phyloP scores from a whole-genome alignment of 2,113 vertebrate species.

The Corydoras sp. region DNA sequence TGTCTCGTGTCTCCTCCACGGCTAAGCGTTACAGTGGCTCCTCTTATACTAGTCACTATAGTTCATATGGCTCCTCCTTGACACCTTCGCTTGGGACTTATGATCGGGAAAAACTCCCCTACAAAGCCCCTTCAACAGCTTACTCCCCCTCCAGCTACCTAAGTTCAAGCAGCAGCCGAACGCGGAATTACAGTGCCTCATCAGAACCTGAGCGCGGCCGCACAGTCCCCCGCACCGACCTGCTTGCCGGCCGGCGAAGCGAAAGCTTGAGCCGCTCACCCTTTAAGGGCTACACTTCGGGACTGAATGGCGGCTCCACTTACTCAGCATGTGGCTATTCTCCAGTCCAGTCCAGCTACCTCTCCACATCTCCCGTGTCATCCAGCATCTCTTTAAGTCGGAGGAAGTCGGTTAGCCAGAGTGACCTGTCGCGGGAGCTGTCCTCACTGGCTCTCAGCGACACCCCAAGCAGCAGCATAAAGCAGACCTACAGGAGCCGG shows the following conservation, averaged over 20 bases:
- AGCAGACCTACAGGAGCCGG: conserved; percentile 55
- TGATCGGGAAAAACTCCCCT: conserved; percentile 71
- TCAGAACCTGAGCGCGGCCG: conserved; percentile 68
- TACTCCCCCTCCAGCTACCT: conserved; percentile 72
- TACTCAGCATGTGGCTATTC: conserved; percentile 59
- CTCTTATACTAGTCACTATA: conserved; percentile 77
- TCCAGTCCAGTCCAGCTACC: conserved; percentile 62
- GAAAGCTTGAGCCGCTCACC: conserved; percentile 76
- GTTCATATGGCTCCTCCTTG: conserved; percentile 75
- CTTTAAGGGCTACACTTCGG: conserved; percentile 56
- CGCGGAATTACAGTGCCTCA: conserved; percentile 67
- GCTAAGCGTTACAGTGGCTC: conserved; percentile 80
- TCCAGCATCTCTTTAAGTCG: conserved; percentile 66
- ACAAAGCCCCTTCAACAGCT: conserved; percentile 65
- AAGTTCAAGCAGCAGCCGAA: conserved; percentile 59
- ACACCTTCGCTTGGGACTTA: conserved; percentile 72
- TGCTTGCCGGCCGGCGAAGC: conserved; percentile 66
- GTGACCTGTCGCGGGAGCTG: conserved; percentile 80
- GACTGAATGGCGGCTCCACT: conserved; percentile 69
- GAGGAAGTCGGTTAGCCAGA: conserved; percentile 84
- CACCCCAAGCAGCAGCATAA: conserved; percentile 59
- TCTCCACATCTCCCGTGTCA: conserved; percentile 61
- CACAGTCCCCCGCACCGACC: conserved; percentile 71
- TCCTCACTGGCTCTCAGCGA: conserved; percentile 71
- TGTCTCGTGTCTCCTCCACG: conserved; percentile 93